These are phyloP conservation scores for Troilus luridus DNA, from an alignment of 2,888 invertebrate genomes.

Conservation along the genomic window DNA sequence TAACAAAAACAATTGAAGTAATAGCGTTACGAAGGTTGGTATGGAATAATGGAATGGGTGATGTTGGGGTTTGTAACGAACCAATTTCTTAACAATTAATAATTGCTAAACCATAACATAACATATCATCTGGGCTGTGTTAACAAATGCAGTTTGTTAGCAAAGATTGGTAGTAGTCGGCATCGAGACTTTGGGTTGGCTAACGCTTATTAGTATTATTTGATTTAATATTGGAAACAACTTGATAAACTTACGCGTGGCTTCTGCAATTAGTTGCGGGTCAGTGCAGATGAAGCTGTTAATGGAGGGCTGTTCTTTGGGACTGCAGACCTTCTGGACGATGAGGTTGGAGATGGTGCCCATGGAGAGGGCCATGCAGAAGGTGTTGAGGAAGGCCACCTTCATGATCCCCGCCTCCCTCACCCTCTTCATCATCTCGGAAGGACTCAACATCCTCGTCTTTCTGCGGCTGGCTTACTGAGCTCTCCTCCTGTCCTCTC, in stretches of 20 bases:
- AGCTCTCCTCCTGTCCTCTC: neutral
- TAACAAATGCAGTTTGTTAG: too few relatives aligned
- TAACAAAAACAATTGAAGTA: too few relatives aligned
- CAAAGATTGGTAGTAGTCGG: too few relatives aligned
- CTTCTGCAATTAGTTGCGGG: neutral
- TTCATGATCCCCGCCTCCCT: neutral
- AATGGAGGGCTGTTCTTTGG: neutral
- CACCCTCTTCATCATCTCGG: neutral
- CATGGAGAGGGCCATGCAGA: slow-evolving; percentile 3
- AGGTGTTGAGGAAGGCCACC: neutral
- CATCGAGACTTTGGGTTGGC: too few relatives aligned
- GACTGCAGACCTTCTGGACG: slow-evolving; percentile 32
- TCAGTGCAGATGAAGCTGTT: slow-evolving; percentile 14
- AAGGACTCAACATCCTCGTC: neutral
- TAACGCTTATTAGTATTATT: too few relatives aligned
- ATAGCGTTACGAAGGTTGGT: too few relatives aligned
- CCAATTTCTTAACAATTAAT: too few relatives aligned
- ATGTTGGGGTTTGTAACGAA: too few relatives aligned
- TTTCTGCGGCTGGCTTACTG: neutral
- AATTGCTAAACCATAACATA: too few relatives aligned
- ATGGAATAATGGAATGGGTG: too few relatives aligned
- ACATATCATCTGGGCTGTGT: too few relatives aligned
- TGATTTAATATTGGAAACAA: too few relatives aligned
- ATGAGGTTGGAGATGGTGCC: slow-evolving; percentile 1
- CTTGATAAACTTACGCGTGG: neutral